Conservation (phyloP, 2,888 invertebrate genomes). For the Pelosia muscerda region DNA sequence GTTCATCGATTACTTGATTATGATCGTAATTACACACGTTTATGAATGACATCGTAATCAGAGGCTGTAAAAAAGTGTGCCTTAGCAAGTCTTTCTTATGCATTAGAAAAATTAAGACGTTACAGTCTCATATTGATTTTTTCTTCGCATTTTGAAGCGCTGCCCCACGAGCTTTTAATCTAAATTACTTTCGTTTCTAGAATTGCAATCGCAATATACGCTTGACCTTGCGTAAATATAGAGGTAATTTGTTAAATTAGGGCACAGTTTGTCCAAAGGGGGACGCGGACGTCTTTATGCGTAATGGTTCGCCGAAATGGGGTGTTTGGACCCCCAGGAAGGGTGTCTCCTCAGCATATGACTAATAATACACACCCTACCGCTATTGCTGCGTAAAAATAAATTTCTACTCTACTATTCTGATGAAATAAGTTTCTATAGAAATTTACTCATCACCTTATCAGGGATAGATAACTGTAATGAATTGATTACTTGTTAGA, state of each 20-base stretch:
- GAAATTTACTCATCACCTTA: slow-evolving; percentile 32
- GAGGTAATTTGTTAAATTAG: slow-evolving; percentile 58
- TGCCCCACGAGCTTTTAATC: slow-evolving; percentile 48
- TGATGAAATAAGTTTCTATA: slow-evolving; percentile 22
- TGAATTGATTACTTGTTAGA: slow-evolving; percentile 10
- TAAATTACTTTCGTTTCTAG: slow-evolving; percentile 39
- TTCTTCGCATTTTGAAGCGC: slow-evolving; percentile 40
- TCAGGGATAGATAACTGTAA: slow-evolving; percentile 22
- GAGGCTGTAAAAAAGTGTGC: slow-evolving; percentile 55
- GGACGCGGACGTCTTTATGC: slow-evolving; percentile 47
- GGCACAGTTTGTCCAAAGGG: slow-evolving; percentile 50
- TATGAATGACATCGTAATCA: slow-evolving; percentile 78
- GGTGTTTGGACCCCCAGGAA: slow-evolving; percentile 66
- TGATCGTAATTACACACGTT: slow-evolving; percentile 71
- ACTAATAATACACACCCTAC: slow-evolving; percentile 50
- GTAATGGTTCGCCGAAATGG: slow-evolving; percentile 65
- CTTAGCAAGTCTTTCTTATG: slow-evolving; percentile 37
- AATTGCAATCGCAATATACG: slow-evolving; percentile 36
- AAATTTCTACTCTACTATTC: slow-evolving; percentile 18
- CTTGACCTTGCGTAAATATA: slow-evolving; percentile 57
- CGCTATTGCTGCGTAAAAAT: slow-evolving; percentile 33
- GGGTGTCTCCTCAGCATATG: slow-evolving; percentile 51
- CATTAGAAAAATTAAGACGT: slow-evolving; percentile 35
- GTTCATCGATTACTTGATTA: slow-evolving; percentile 80
- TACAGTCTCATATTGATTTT: slow-evolving; percentile 51